Base-by-base conservation (phyloP, 2,113 vertebrate species). In the Engystomops pustulosus region DNA sequence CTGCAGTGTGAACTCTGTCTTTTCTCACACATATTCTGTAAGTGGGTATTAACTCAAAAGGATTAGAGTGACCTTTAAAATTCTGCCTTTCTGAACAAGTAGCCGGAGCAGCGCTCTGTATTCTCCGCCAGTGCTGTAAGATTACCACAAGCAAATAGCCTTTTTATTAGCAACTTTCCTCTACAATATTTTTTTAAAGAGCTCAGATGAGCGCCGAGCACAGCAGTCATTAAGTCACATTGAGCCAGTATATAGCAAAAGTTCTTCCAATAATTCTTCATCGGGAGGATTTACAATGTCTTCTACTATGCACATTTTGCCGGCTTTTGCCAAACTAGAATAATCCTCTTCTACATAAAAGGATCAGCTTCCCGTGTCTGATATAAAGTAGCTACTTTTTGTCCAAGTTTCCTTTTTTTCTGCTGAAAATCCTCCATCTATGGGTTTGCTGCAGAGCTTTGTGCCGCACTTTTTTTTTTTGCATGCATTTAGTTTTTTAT, bases 1-100 rank as follows among this genome's bases (percentile, higher is more conserved):
- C 60, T 77, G 60, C 60, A 84, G 30, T 84, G 71, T 68, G 82
- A 84, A 84, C 65, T 84, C 60, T n/a, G n/a, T 68, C 82, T 62
- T 84, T 67, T 77, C 72, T 84, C 44, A 51, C 41, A 72, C 82
- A 77, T 36, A 68, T 14, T 18, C 72, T 84, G 72, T 84, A 77
- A 84, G 58, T 84, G 45, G 58, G 58, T 68, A 84, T 84, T 84
- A 77, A 58, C 60, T 68, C 72, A 53, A 84, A 84, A 77, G 82
- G 71, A 76, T 83, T 76, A 83, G 55, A 76, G 20, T 67, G 71
- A 83, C 81, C 81, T 83, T 83, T 83, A 77, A 76, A 77, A 77
- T 65, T 11, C 45, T 41, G 55, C 32, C 67, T 53, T 36, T 8
- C 47, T 23, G 25, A 84, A 69, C 60, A 84, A 51, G 44, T 38